phyloP scores from a whole-genome alignment of 2,888 invertebrate genomes.

The Trachelus troglodyta region DNA sequence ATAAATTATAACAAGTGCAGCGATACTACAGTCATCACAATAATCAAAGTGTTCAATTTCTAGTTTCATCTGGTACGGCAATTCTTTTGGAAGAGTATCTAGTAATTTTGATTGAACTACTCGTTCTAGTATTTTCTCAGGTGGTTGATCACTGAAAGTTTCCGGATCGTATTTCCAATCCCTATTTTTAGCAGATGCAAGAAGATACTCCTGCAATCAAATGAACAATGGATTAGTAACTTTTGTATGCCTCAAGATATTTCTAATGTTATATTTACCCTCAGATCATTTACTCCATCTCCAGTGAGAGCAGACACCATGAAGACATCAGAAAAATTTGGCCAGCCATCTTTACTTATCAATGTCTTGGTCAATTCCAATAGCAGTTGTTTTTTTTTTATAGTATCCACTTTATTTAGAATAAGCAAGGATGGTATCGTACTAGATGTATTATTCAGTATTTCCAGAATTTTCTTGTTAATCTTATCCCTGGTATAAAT shows the following conservation, averaged over 20 bases:
- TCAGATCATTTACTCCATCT: constrained; percentile 78
- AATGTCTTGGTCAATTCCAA: constrained; percentile 77
- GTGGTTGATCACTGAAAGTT: constrained; percentile 79
- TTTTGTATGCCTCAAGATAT: too few species aligned
- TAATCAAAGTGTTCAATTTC: constrained; percentile 76
- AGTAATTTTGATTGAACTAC: constrained; percentile 86
- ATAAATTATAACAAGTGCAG: constrained; percentile 71
- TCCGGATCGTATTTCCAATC: constrained; percentile 77
- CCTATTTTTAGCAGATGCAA: constrained; percentile 74
- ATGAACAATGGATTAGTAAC: too few species aligned
- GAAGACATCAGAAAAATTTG: constrained; percentile 88
- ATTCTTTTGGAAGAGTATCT: constrained; percentile 84
- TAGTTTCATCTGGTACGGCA: constrained; percentile 83
- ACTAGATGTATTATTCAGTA: constrained; percentile 70
- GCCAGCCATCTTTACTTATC: constrained; percentile 76
- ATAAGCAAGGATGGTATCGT: constrained; percentile 79
- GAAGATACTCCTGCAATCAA: constrained; percentile 73
- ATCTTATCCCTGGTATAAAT: constrained; percentile 75
- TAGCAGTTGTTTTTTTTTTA: constrained; percentile 75
- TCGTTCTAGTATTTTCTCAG: constrained; percentile 76
- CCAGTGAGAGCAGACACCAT: constrained; percentile 89
- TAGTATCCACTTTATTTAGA: constrained; percentile 86
- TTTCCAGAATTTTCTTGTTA: constrained; percentile 76
- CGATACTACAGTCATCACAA: constrained; percentile 70
- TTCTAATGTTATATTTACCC: constrained; percentile 66